Percentiles rank a stretch among this genome's conserved stretches.
Evolutionary conservation across 53 echinoderm and acorn worm species (phyloP).

Genomic region (Holothuria leucospilota): DNA sequence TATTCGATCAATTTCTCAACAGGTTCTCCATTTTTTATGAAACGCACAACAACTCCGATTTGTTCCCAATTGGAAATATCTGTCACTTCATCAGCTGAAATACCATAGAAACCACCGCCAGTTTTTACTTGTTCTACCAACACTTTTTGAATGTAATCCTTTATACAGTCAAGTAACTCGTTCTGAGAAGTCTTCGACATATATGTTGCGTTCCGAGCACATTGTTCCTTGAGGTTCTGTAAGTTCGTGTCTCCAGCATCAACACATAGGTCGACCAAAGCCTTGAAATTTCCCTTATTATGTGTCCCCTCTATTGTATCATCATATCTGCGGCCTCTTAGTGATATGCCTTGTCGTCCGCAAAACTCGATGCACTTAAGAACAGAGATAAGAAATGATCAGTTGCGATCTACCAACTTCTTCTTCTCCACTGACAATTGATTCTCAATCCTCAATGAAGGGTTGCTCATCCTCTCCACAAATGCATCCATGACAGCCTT

Average conservation of each 20-base stretch:
- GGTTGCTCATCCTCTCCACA: neutral
- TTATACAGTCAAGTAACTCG: too few relatives aligned
- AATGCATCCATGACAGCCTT: neutral
- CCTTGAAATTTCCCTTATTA: slow-evolving; percentile 63
- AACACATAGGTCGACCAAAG: slow-evolving; percentile 3
- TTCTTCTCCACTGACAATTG: too few relatives aligned
- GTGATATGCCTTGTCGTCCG: neutral
- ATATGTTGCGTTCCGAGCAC: too few relatives aligned
- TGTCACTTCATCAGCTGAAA: slow-evolving; percentile 54
- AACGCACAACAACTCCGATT: slow-evolving; percentile 62
- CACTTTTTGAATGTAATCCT: too few relatives aligned
- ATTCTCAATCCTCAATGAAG: neutral
- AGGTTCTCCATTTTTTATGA: slow-evolving; percentile 18
- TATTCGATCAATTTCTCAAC: slow-evolving; percentile 50
- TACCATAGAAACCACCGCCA: too few relatives aligned
- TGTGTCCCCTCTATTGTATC: neutral
- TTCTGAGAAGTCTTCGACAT: too few relatives aligned
- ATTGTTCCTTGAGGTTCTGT: too few relatives aligned
- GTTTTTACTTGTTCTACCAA: too few relatives aligned
- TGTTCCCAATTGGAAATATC: slow-evolving; percentile 68
- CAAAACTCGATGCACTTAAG: neutral
- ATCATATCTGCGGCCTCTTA: slow-evolving; percentile 59
- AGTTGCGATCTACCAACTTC: too few relatives aligned
- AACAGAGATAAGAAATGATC: too few relatives aligned
- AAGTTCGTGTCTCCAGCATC: neutral